Percentiles rank a stretch among this genome's conserved stretches.
Conservation (phyloP, 2,113 vertebrate species). For the Arizona elegans region DNA sequence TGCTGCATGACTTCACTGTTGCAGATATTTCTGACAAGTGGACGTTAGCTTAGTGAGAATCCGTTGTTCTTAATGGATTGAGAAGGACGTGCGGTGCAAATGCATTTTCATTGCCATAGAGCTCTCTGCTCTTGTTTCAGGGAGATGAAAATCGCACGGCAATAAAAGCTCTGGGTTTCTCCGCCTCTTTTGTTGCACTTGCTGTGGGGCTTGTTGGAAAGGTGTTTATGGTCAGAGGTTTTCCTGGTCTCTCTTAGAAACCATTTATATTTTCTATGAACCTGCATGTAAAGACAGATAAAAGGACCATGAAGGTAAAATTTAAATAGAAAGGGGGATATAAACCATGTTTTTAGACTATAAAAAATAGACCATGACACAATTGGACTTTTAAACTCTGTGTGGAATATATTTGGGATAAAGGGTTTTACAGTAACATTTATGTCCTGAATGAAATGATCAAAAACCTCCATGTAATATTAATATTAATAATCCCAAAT, state of each 20-base stretch:
- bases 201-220: background rate
- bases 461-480: background rate
- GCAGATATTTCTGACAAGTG: slow-evolving; percentile 71
- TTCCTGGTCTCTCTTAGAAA: background rate
- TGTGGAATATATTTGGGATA: background rate
- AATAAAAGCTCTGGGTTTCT: slow-evolving; percentile 60
- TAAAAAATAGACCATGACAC: background rate
- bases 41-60: slow-evolving; percentile 67
- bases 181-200: slow-evolving; percentile 50
- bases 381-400: fast-evolving
- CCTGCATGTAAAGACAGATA: background rate
- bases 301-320: background rate
- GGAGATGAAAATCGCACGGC: slow-evolving; percentile 57
- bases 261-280: slow-evolving; percentile 39
- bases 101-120: slow-evolving; percentile 58
- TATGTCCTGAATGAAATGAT: background rate
- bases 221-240: slow-evolving; percentile 43
- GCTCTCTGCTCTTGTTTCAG: slow-evolving; percentile 63
- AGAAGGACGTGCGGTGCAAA: slow-evolving; percentile 58
- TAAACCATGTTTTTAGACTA: background rate
- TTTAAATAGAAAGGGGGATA: fast-evolving
- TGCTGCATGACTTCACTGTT: slow-evolving; percentile 55
- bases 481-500: background rate
- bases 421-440: background rate
- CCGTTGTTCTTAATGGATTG: slow-evolving; percentile 69